These are phyloP conservation scores for Leptinotarsa texana DNA, from an alignment of 1,140 invertebrate genomes.

Conservation along the genomic window DNA sequence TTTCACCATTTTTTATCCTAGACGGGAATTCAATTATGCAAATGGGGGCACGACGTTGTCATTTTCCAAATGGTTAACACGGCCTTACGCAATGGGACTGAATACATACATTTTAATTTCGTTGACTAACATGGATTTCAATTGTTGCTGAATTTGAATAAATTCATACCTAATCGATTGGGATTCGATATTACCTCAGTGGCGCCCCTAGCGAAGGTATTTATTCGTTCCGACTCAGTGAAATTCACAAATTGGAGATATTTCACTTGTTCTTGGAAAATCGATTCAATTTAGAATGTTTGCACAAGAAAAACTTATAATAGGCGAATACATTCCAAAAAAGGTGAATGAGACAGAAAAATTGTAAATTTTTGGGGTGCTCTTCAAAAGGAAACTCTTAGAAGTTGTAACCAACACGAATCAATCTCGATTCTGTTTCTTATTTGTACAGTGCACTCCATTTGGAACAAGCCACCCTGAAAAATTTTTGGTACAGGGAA, in stretches of 20 bases:
- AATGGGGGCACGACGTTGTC: constrained; percentile 35
- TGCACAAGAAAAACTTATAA: too few species aligned
- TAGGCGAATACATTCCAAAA: too few species aligned
- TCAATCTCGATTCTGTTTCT: too few species aligned
- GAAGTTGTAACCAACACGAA: too few species aligned
- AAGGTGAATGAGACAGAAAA: too few species aligned
- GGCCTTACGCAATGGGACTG: constrained; percentile 29
- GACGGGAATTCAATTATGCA: constrained; percentile 36
- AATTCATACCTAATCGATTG: constrained; percentile 7
- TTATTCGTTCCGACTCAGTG: background rate
- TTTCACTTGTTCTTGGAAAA: background rate
- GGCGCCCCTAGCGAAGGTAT: background rate
- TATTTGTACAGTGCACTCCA: too few species aligned
- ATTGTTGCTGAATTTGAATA: constrained; percentile 15
- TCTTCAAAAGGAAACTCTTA: too few species aligned
- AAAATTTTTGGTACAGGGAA: too few species aligned
- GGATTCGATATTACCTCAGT: background rate
- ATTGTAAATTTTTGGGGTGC: too few species aligned
- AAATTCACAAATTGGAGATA: background rate
- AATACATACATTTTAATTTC: constrained; percentile 23
- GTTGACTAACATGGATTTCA: constrained; percentile 13
- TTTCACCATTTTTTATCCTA: constrained; percentile 24
- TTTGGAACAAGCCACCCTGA: too few species aligned
- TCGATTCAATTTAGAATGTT: too few species aligned
- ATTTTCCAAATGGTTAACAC: constrained; percentile 30